Conservation (phyloP, 2,113 vertebrate species). For the Nipponia nippon region DNA sequence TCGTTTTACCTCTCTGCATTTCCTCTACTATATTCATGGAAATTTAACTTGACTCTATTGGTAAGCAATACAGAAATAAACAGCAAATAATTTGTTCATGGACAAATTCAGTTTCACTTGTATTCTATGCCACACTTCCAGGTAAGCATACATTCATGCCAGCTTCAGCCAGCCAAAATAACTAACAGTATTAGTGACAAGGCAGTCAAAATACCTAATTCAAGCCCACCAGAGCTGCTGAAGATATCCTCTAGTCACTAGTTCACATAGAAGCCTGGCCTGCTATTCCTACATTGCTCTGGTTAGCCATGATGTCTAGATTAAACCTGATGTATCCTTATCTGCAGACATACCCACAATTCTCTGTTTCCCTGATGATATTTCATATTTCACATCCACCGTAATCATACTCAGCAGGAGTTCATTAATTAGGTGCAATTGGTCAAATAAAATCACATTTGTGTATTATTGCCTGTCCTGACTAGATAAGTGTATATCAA, state of each 20-base stretch:
- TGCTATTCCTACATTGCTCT: neutral
- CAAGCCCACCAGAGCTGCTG: neutral
- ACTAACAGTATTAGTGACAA: neutral
- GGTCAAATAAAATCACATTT: neutral
- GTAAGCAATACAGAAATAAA: neutral
- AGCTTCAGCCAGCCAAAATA: neutral
- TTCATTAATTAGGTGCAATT: neutral
- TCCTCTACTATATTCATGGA: neutral
- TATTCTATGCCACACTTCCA: neutral
- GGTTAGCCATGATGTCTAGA: neutral
- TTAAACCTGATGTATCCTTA: neutral
- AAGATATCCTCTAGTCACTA: neutral
- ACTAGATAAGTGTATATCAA: neutral
- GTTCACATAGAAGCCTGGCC: neutral
- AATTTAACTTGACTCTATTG: neutral
- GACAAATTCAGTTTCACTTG: neutral
- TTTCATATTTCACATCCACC: neutral
- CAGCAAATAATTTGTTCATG: neutral
- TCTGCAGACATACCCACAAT: neutral
- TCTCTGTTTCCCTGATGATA: neutral
- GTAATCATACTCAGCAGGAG: neutral
- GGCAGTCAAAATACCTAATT: neutral
- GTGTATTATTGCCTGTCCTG: neutral
- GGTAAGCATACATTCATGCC: neutral
- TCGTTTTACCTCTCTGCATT: neutral